phyloP scores from a whole-genome alignment of 2,797 vertebrate species.

The Poecile montanus region DNA sequence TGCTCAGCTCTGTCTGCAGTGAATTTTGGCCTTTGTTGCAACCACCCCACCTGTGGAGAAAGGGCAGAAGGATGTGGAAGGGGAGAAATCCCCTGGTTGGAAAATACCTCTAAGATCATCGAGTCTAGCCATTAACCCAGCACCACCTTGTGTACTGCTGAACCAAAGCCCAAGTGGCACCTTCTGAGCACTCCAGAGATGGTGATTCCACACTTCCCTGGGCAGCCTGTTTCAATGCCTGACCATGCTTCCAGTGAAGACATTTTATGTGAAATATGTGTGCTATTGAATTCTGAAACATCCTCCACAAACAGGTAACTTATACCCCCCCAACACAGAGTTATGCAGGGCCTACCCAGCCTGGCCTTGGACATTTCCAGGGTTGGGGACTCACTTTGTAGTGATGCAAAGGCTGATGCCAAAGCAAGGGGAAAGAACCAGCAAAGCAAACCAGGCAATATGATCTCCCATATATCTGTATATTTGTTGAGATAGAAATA shows the following conservation, averaged over 20 bases:
- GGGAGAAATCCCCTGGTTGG: not conserved
- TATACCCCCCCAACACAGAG: not conserved
- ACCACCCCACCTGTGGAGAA: not conserved
- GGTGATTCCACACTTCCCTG: not conserved
- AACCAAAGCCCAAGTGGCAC: not conserved
- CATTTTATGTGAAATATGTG: too few relatives aligned
- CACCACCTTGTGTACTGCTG: not conserved
- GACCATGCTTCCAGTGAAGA: too few relatives aligned
- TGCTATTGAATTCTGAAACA: too few relatives aligned
- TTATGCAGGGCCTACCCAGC: not conserved
- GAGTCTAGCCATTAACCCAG: not conserved
- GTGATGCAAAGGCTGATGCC: too few relatives aligned
- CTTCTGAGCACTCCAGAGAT: not conserved
- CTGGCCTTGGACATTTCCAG: too few relatives aligned
- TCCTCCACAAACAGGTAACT: too few relatives aligned
- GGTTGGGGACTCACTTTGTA: too few relatives aligned
- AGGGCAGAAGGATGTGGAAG: not conserved
- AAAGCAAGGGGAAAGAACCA: too few relatives aligned
- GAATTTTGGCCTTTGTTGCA: not conserved
- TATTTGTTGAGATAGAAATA: too few relatives aligned
- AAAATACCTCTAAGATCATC: not conserved
- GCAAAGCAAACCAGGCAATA: too few relatives aligned
- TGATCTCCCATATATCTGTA: too few relatives aligned
- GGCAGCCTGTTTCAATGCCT: too few relatives aligned
- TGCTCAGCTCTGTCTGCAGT: not conserved